These are phyloP conservation scores for Cinara cedri DNA, from an alignment of 2,888 invertebrate species.

Conservation along the genomic window DNA sequence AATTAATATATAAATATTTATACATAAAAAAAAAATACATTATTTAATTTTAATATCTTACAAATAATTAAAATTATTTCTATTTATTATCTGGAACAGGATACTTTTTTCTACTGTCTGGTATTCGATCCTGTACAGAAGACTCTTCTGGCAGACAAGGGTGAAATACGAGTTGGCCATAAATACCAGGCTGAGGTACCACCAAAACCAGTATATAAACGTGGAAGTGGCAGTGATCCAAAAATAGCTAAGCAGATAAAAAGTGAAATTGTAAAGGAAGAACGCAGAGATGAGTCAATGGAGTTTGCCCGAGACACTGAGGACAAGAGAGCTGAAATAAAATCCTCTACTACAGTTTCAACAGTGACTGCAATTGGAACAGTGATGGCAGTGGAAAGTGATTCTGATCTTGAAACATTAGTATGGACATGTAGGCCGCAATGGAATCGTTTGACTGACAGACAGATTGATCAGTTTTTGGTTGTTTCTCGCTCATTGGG, in stretches of 20 bases:
- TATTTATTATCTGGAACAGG: slow-evolving; percentile 69
- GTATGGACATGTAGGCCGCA: slow-evolving; percentile 94
- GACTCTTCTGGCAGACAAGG: slow-evolving; percentile 98
- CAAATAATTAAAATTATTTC: too few species aligned
- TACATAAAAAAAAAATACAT: neutral
- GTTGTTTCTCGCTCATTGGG: slow-evolving; percentile 71
- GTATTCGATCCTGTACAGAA: slow-evolving; percentile 99
- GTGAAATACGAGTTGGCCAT: slow-evolving; percentile 81
- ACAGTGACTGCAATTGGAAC: slow-evolving; percentile 15
- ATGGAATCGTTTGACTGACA: slow-evolving; percentile 73
- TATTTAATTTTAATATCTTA: too few species aligned
- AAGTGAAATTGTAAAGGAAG: slow-evolving; percentile 28
- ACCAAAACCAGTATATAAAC: slow-evolving; percentile 71
- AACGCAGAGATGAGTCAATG: slow-evolving; percentile 8
- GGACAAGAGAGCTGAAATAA: neutral
- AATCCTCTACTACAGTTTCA: slow-evolving; percentile 6
- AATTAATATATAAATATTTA: neutral
- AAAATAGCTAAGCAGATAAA: neutral
- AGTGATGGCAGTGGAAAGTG: slow-evolving; percentile 18
- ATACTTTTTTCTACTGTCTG: slow-evolving; percentile 99
- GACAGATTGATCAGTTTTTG: slow-evolving; percentile 98
- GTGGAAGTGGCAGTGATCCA: slow-evolving; percentile 69
- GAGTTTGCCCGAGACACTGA: neutral
- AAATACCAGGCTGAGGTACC: slow-evolving; percentile 96
- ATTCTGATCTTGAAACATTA: slow-evolving; percentile 76